Conservation (phyloP, 2,113 vertebrate species). For the Clarias macrocephalus region DNA sequence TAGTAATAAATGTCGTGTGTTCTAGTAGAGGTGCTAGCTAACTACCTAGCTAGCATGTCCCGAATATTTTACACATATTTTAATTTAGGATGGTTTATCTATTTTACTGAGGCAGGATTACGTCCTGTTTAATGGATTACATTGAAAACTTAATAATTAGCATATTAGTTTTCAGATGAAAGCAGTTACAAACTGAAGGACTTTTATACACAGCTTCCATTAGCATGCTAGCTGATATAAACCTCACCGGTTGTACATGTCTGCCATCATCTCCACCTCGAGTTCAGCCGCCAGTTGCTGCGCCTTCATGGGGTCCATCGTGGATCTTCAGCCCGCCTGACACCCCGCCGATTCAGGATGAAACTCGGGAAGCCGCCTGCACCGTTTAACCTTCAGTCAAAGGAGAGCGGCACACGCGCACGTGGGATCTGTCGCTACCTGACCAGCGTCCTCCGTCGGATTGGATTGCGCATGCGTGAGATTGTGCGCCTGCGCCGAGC, state of each 20-base stretch:
- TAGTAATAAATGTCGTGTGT: neutral
- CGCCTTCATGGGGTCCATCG: constrained; percentile 90
- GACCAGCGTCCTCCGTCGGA: too few species aligned
- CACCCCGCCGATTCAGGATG: neutral
- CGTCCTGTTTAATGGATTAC: neutral
- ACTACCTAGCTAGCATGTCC: neutral
- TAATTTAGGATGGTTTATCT: too few species aligned
- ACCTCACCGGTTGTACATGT: constrained; percentile 94
- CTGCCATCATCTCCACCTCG: constrained; percentile 98
- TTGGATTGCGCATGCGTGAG: neutral
- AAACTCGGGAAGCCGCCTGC: neutral
- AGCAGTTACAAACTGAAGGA: neutral
- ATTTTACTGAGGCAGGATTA: neutral
- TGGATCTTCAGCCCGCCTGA: constrained; percentile 10
- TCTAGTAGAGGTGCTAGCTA: neutral
- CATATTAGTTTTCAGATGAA: neutral
- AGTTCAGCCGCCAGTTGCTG: constrained; percentile 94
- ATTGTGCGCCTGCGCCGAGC: neutral
- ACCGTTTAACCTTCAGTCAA: constrained; percentile 69
- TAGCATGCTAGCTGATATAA: neutral
- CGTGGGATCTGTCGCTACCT: constrained; percentile 51
- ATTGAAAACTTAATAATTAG: too few species aligned
- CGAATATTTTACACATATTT: neutral
- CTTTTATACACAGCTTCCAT: neutral
- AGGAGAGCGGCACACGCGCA: constrained; percentile 52